Evolutionary conservation across 2,113 vertebrate species (phyloP).

Genomic region (Leptodactylus fuscus): DNA sequence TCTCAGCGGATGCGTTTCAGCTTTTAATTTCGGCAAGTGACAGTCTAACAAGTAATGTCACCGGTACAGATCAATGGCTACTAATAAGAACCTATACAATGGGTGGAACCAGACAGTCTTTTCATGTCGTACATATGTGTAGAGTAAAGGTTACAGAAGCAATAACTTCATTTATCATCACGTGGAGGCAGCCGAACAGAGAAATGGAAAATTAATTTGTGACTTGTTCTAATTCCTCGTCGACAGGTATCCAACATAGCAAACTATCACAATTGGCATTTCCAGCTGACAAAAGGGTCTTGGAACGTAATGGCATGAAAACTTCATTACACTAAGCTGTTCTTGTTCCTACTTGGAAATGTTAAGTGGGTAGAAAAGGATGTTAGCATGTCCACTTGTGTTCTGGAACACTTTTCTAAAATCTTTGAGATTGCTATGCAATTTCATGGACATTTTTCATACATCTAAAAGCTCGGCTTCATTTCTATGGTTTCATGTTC

Average conservation of each 20-base stretch:
- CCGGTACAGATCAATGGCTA: constrained; percentile 12
- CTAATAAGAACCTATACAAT: not conserved
- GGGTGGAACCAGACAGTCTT: not conserved
- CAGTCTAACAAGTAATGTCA: constrained; percentile 13
- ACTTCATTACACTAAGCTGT: constrained; percentile 54
- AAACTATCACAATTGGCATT: constrained; percentile 53
- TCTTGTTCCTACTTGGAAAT: constrained; percentile 44
- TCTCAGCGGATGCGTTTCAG: not conserved
- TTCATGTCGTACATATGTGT: not conserved
- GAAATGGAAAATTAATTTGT: constrained; percentile 46
- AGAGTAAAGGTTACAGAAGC: constrained; percentile 36
- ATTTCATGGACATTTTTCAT: constrained; percentile 51
- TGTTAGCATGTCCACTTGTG: constrained; percentile 29
- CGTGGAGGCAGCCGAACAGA: not conserved
- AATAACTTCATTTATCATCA: constrained; percentile 33
- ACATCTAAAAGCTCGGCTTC: constrained; percentile 22
- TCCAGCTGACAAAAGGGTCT: constrained; percentile 48
- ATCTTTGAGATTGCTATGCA: constrained; percentile 7
- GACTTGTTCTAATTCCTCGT: constrained; percentile 27
- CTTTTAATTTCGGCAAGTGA: constrained; percentile 23
- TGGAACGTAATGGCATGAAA: constrained; percentile 44
- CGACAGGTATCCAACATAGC: constrained; percentile 46
- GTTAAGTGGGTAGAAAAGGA: constrained; percentile 49
- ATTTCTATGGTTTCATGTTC: constrained; percentile 22
- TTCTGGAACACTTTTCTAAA: constrained; percentile 22